Percentiles rank a stretch among this genome's conserved stretches.
Conservation (phyloP, 2,888 invertebrate genomes). For the Cerceris ruficornis region DNA sequence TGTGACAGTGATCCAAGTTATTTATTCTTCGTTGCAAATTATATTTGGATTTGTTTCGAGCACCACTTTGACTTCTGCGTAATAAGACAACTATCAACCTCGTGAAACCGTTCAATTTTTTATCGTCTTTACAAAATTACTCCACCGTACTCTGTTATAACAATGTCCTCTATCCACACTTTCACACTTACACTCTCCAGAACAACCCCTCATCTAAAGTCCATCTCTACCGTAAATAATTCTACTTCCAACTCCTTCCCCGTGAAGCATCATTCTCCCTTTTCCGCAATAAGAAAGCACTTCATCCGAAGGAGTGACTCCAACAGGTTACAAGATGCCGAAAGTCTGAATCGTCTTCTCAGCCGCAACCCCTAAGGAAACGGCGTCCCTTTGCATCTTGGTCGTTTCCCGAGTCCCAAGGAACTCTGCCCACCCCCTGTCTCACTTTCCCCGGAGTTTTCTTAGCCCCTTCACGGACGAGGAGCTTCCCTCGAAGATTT, state of each 20-base stretch:
- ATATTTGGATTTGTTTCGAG: too few species aligned
- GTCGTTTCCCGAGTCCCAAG: conserved; percentile 59
- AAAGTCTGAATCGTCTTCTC: conserved; percentile 51
- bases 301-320: conserved; percentile 64
- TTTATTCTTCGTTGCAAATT: too few species aligned
- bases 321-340: conserved; percentile 79
- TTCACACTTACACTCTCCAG: too few species aligned
- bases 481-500: conserved; percentile 72
- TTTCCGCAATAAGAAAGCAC: conserved; percentile 53
- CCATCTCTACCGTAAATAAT: neutral
- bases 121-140: too few species aligned
- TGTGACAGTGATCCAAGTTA: too few species aligned
- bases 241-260: neutral
- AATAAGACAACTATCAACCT: too few species aligned
- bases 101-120: too few species aligned
- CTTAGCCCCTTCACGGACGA: conserved; percentile 66
- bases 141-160: too few species aligned
- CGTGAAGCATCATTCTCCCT: neutral
- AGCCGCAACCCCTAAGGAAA: conserved; percentile 52
- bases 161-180: too few species aligned
- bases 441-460: conserved; percentile 63
- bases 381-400: conserved; percentile 55
- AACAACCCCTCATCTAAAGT: neutral
- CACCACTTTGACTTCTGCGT: too few species aligned
- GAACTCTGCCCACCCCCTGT: conserved; percentile 43